A percentile compares a stretch with the other conserved stretches of the same genome.
Evolutionary conservation across 2,113 vertebrate species (phyloP).

Genomic region (Tamias sibiricus): DNA sequence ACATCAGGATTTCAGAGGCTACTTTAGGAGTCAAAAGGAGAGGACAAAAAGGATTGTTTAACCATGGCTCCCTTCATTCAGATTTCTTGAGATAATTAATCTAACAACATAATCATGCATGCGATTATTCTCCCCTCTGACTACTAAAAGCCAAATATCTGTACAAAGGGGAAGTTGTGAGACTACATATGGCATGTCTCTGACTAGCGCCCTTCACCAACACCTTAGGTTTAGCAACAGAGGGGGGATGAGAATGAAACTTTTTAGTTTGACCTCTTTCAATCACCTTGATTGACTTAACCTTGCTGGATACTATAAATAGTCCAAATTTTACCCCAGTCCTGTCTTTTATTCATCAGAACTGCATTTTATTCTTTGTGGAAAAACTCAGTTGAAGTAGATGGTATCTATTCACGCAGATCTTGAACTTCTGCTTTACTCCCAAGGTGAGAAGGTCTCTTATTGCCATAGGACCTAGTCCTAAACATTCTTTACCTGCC

Average conservation of each 20-base stretch:
- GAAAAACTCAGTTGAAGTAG: not conserved
- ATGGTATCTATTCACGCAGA: not conserved
- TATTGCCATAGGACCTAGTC: not conserved
- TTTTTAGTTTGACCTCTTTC: constrained; percentile 42
- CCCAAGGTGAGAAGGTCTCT: not conserved
- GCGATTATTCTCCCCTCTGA: not conserved
- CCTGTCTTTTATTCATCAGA: not conserved
- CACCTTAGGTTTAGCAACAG: not conserved
- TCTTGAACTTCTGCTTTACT: not conserved
- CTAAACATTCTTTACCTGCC: not conserved
- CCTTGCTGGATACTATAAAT: not conserved
- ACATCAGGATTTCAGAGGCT: constrained; percentile 3
- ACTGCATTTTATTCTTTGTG: not conserved
- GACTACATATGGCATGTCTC: not conserved
- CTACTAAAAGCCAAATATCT: constrained; percentile 17
- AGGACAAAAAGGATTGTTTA: not conserved
- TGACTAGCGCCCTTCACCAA: not conserved
- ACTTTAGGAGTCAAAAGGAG: constrained; percentile 13
- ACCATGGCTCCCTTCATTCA: not conserved
- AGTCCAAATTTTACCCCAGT: not conserved
- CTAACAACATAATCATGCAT: not conserved
- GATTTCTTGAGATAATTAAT: constrained; percentile 20
- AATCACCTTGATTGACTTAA: not conserved
- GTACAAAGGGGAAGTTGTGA: not conserved
- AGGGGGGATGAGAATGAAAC: not conserved